Evolutionary conservation across 2,888 invertebrate species (phyloP).

Genomic region (Cephalotes varians): DNA sequence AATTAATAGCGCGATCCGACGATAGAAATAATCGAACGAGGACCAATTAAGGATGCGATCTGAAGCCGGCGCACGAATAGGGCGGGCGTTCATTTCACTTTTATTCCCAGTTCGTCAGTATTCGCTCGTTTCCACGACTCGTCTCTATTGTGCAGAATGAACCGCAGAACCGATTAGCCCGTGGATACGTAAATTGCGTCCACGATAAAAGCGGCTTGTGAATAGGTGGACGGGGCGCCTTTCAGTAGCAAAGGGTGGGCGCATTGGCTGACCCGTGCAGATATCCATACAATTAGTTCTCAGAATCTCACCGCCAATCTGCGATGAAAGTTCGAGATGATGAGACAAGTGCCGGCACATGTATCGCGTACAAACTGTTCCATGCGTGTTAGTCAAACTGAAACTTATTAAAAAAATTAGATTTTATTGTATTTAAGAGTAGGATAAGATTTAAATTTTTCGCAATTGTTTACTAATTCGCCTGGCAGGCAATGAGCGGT

Average conservation of each 20-base stretch:
- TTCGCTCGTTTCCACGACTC: constrained; percentile 44
- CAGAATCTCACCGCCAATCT: background rate
- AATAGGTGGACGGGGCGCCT: constrained; percentile 15
- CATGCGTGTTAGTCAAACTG: background rate
- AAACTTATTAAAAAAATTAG: background rate
- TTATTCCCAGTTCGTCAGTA: constrained; percentile 39
- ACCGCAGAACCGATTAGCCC: constrained; percentile 54
- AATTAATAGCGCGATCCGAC: constrained; percentile 61
- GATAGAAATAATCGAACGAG: constrained; percentile 53
- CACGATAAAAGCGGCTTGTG: constrained; percentile 49
- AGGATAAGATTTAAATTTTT: background rate
- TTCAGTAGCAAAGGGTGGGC: constrained; percentile 36
- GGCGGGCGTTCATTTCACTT: constrained; percentile 37
- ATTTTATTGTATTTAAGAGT: background rate
- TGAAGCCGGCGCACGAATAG: constrained; percentile 34
- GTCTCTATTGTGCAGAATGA: constrained; percentile 49
- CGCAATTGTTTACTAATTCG: no score
- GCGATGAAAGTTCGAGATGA: background rate
- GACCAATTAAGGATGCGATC: constrained; percentile 66
- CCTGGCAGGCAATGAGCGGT: background rate
- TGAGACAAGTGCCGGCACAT: background rate
- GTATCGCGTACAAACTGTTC: background rate
- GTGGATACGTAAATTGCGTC: constrained; percentile 53
- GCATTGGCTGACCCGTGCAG: constrained; percentile 5
- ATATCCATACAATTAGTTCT: constrained; percentile 28